phyloP scores from a whole-genome alignment of 2,888 invertebrate species.

The Polydrusus tereticollis region DNA sequence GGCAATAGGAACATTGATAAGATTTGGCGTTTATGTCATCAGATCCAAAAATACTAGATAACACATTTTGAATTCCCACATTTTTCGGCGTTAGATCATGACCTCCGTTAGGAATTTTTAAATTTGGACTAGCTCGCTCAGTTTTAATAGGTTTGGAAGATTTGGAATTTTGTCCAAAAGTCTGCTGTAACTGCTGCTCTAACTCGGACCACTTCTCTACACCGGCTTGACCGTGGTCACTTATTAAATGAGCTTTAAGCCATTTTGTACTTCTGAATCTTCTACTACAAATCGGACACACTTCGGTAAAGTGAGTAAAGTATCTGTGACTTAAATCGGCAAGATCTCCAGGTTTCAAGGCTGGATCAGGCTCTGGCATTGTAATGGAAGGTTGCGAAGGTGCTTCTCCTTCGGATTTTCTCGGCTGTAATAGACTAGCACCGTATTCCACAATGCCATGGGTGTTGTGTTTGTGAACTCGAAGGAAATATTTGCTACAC shows the following conservation, averaged over 20 bases:
- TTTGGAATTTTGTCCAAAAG: constrained; percentile 48
- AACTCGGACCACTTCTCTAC: constrained; percentile 75
- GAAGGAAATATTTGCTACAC: constrained; percentile 97
- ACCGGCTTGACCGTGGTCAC: constrained; percentile 84
- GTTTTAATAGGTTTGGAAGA: constrained; percentile 52
- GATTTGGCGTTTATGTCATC: constrained; percentile 76
- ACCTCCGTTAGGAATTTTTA: constrained; percentile 73
- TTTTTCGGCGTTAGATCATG: constrained; percentile 59
- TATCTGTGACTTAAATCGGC: constrained; percentile 75
- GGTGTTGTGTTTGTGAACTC: constrained; percentile 97
- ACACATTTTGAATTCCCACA: constrained; percentile 69
- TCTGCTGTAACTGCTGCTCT: constrained; percentile 68
- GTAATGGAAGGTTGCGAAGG: constrained; percentile 40
- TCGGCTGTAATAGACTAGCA: constrained; percentile 66
- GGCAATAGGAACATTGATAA: constrained; percentile 91
- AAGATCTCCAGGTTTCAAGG: constrained; percentile 71
- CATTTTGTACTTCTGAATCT: constrained; percentile 91
- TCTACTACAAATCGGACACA: constrained; percentile 87
- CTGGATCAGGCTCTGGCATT: constrained; percentile 63
- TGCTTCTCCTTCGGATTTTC: constrained; percentile 62
- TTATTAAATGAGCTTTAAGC: constrained; percentile 87
- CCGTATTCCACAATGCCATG: constrained; percentile 95
- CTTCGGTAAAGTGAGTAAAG: constrained; percentile 79
- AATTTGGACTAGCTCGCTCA: constrained; percentile 68
- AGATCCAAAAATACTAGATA: constrained; percentile 70